Base-by-base conservation (phyloP, 1,140 invertebrate genomes). In the Cotesia vestalis region DNA sequence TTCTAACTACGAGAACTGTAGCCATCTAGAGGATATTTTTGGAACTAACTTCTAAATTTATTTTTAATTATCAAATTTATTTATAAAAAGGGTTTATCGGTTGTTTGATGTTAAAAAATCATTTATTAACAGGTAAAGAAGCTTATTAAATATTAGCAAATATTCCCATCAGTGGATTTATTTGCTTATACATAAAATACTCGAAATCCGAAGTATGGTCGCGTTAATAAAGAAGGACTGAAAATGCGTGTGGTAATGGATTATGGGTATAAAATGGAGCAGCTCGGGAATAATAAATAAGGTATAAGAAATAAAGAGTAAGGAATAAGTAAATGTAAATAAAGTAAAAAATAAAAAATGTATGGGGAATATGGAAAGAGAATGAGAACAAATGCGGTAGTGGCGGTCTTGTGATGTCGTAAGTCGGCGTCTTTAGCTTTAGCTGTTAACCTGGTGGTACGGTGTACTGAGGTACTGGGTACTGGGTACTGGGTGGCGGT, bases 241-340 rank as follows among this genome's bases (percentile, higher is more conserved):
- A 9, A 46, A 46, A 46, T 46, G 40, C 11, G 40, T 46, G 40
- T 46, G 40, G 40, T 11, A 46, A 46, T 46, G 40, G 40, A 6
- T 46, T 46, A 46, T 46, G 40, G 40, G 6, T 8, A 46, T 46
- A 46, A 46, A 46, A 46, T 46, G 40, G 40, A 80, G 79, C 80
- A 81, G 80, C 79, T 81, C 77, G 79, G 80, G 80, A 81, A 78
- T 81, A 81, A 46, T 46, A 46, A 46, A 46, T 46, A 46, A 46
- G 40, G 40, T 46, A 46, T 46, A 46, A 46, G 40, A 8, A 40
- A 63, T 60, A 75, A 78, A 78, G 66, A 73, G 77, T 74, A 34
- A 57, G 40, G 20, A 38, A 67, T 14, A 40, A 53, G 20, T 34
- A 36, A 27, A 51, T 27, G 69, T 14, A 36, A 36, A 11, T 20